These are phyloP conservation scores for Progne subis DNA, from an alignment of 2,113 vertebrate species.

Conservation along the genomic window DNA sequence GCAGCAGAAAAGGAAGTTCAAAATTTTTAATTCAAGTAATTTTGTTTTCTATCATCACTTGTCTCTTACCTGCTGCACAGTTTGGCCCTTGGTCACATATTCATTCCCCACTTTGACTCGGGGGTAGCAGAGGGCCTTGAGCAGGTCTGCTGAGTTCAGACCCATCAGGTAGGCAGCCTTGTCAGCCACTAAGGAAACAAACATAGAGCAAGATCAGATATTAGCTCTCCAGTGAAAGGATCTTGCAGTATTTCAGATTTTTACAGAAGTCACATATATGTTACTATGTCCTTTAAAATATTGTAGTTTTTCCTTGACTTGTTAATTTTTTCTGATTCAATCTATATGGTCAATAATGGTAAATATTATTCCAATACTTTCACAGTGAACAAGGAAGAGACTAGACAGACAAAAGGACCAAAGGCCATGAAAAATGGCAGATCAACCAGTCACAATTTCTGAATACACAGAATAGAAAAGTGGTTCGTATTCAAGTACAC, in stretches of 20 bases:
- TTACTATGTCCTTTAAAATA: too few species aligned
- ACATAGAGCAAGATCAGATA: too few species aligned
- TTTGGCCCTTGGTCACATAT: conserved; percentile 3
- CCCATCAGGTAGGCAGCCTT: conserved; percentile 42
- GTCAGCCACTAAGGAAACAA: conserved; percentile 42
- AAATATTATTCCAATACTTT: too few species aligned
- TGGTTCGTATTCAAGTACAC: too few species aligned
- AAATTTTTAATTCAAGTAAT: neutral
- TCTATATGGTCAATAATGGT: too few species aligned
- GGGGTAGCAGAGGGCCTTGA: neutral
- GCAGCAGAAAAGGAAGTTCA: neutral
- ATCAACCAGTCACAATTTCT: too few species aligned
- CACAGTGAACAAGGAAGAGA: too few species aligned
- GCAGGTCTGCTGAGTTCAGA: conserved; percentile 1
- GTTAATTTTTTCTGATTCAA: too few species aligned
- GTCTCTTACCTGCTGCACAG: conserved; percentile 21
- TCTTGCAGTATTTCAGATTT: neutral
- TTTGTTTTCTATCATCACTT: neutral
- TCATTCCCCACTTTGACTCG: neutral
- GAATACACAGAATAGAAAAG: too few species aligned
- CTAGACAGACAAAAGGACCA: too few species aligned
- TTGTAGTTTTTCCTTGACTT: too few species aligned
- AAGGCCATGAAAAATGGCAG: too few species aligned
- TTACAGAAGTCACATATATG: neutral
- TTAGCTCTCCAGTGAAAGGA: conserved; percentile 41